Conservation (phyloP, 2,888 invertebrate species). For the Drosophila demipolita region DNA sequence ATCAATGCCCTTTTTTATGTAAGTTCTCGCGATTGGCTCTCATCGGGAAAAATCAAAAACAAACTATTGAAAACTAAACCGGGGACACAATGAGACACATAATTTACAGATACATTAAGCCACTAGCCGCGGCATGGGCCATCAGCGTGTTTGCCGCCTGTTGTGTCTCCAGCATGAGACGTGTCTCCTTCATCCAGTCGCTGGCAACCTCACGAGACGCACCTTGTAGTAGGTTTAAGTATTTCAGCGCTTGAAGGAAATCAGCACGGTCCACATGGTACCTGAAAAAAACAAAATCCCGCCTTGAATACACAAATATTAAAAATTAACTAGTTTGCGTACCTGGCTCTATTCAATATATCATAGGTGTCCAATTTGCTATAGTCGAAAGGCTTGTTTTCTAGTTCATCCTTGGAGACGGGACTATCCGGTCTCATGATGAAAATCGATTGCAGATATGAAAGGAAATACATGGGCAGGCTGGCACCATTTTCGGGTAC, state of each 20-base stretch:
- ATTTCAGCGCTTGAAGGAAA: constrained; percentile 92
- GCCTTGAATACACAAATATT: background rate
- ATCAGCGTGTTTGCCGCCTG: constrained; percentile 96
- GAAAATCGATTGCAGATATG: constrained; percentile 95
- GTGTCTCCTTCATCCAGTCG: constrained; percentile 95
- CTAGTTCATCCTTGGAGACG: constrained; percentile 90
- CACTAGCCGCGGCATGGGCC: constrained; percentile 93
- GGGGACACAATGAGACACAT: constrained; percentile 40
- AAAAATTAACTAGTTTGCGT: constrained; percentile 80
- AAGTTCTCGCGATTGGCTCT: constrained; percentile 19
- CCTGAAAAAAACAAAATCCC: constrained; percentile 84
- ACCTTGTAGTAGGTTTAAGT: constrained; percentile 95
- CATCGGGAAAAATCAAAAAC: constrained; percentile 40
- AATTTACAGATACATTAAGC: constrained; percentile 84
- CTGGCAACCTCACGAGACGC: constrained; percentile 93
- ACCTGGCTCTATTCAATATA: constrained; percentile 95
- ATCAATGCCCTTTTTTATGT: constrained; percentile 37
- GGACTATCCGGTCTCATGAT: constrained; percentile 89
- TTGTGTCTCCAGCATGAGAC: constrained; percentile 93
- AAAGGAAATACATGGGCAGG: constrained; percentile 92
- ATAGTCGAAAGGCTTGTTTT: constrained; percentile 90
- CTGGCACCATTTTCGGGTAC: constrained; percentile 95
- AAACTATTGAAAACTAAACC: constrained; percentile 42
- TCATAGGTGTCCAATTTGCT: constrained; percentile 93
- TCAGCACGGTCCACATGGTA: constrained; percentile 96